Base-by-base conservation (phyloP, 2,888 invertebrate species). In the Monopis laevigella region DNA sequence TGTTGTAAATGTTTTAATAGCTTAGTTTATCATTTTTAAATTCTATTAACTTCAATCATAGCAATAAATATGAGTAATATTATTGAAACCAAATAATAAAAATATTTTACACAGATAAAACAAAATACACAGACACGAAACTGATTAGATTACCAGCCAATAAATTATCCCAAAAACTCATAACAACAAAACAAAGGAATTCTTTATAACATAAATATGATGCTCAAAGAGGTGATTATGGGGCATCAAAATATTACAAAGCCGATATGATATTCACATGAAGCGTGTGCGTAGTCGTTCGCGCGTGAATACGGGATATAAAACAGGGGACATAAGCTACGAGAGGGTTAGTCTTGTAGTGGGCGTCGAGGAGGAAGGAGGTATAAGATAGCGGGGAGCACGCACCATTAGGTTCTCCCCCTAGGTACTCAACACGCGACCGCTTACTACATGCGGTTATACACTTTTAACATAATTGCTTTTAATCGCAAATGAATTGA, bases 381-480 rank as follows among this genome's bases (percentile, higher is more conserved):
- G 32, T 48, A 46, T 46, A 46, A 56, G 51, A 58, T 57, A 53
- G 56, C 47, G 42, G 45, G 14, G 27, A 19, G 58, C 66, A 72
- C 75, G 74, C 74, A 65, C 74, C 77, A 78, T 78, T 78, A 78
- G 73, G 53, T 65, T 58, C 55, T 52, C 59, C 59, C 61, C 62
- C 61, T 55, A 57, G 62, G 61, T 66, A 57, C 53, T 51, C 61
- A 55, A 62, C 73, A 71, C 69, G 70, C 70, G 68, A 41, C 41
- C 59, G 55, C 56, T 59, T 49, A 43, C 47, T n/a, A 69, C 74
- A 74, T 66, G 66, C 73, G 72, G 68, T n/a, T n/a, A n/a, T 72
- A 72, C 68, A 70, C 71, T 71, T 68, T 70, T 67, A 68, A 69
- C 68, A 58, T 75, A 75, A 77, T 74, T 74, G 68, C 65, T 66